These are phyloP conservation scores for Bungarus multicinctus DNA, from an alignment of 2,113 vertebrate genomes.

Conservation along the genomic window DNA sequence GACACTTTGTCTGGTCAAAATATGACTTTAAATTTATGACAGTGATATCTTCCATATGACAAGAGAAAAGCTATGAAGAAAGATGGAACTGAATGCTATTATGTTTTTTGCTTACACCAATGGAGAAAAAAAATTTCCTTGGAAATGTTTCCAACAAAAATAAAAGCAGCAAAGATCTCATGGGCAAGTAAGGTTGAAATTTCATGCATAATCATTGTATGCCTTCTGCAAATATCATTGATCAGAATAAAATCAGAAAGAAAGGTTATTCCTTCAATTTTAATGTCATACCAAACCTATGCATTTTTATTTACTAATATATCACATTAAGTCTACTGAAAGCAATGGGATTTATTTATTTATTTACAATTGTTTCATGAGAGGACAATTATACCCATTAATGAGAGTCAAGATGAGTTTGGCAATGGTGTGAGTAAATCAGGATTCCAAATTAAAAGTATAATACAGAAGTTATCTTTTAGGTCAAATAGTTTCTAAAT, in stretches of 20 bases:
- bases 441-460: background rate
- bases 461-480: background rate
- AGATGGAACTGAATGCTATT: constrained; percentile 31
- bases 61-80: constrained; percentile 52
- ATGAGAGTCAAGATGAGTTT: background rate
- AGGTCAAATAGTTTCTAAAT: background rate
- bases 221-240: background rate
- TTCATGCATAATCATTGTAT: background rate
- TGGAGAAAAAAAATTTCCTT: constrained; percentile 7
- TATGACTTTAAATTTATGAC: constrained; percentile 55
- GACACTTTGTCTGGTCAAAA: constrained; percentile 64
- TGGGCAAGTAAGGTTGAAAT: background rate
- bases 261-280: background rate
- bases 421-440: background rate
- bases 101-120: constrained; percentile 41
- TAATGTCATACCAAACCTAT: background rate
- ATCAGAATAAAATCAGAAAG: background rate
- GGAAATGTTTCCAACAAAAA: constrained; percentile 35
- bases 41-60: constrained; percentile 67
- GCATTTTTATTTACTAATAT: background rate
- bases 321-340: background rate
- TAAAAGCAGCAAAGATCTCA: background rate
- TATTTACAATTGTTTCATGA: background rate
- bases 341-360: background rate
- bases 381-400: background rate